A percentile compares a stretch with the other conserved stretches of the same genome.
phyloP scores from a whole-genome alignment of 2,797 vertebrate species.

The Sparus aurata region DNA sequence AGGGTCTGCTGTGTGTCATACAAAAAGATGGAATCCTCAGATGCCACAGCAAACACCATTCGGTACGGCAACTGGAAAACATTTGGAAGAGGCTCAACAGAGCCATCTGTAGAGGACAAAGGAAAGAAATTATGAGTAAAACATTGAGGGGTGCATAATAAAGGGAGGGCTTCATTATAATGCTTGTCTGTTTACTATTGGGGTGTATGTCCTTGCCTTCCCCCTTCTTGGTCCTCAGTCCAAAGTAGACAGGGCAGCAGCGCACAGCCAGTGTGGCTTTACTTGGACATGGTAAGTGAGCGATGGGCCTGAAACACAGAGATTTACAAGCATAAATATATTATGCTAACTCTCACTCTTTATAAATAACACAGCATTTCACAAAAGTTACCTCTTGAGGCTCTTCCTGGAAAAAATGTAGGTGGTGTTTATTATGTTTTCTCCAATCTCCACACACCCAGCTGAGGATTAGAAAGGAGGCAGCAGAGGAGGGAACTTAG shows the following conservation, averaged over 20 bases:
- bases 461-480: slow-evolving; percentile 80
- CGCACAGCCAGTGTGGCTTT: slow-evolving; percentile 97
- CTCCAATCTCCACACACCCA: slow-evolving; percentile 95
- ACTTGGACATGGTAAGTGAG: slow-evolving; percentile 93
- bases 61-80: slow-evolving; percentile 92
- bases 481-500: background rate
- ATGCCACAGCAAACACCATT: slow-evolving; percentile 96
- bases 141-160: background rate
- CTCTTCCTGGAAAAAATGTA: slow-evolving; percentile 96
- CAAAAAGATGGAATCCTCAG: slow-evolving; percentile 94
- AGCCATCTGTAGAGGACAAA: slow-evolving; percentile 81
- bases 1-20: slow-evolving; percentile 96
- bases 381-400: slow-evolving; percentile 90
- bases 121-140: background rate
- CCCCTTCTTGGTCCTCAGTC: slow-evolving; percentile 86
- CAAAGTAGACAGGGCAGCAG: slow-evolving; percentile 95
- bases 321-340: background rate
- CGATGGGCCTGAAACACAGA: slow-evolving; percentile 87
- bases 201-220: slow-evolving; percentile 76
- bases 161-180: background rate
- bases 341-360: background rate
- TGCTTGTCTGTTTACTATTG: background rate
- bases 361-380: background rate
- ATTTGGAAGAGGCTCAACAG: slow-evolving; percentile 77
- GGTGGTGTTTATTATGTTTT: slow-evolving; percentile 94